phyloP scores from a whole-genome alignment of 1,140 invertebrate genomes.

The Coenobita brevimanus region DNA sequence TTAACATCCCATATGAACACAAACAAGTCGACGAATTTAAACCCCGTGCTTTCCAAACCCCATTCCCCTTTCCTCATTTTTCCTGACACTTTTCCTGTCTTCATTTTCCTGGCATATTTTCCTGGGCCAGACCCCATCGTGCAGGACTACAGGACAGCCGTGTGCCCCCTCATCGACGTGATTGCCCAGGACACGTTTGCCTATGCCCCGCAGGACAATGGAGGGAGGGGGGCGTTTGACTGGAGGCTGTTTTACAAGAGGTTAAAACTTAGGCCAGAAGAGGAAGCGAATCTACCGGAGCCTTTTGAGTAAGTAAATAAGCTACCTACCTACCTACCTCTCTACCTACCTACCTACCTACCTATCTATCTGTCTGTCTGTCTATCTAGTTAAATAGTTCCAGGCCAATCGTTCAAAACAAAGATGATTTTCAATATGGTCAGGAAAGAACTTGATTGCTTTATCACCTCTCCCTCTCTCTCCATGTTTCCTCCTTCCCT shows the following conservation, averaged over 20 bases:
- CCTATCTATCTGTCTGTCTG: background rate
- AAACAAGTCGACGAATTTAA: too few relatives aligned
- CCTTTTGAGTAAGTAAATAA: conserved; percentile 84
- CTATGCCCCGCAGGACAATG: conserved; percentile 93
- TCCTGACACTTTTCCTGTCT: too few relatives aligned
- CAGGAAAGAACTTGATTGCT: too few relatives aligned
- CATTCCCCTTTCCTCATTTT: too few relatives aligned
- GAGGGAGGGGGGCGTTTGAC: conserved; percentile 94
- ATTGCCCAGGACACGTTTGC: conserved; percentile 94
- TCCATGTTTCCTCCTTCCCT: too few relatives aligned
- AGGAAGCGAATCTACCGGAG: conserved; percentile 83
- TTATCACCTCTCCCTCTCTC: too few relatives aligned
- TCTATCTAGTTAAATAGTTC: too few relatives aligned
- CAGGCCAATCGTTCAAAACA: too few relatives aligned
- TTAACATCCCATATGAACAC: too few relatives aligned
- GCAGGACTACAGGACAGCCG: conserved; percentile 87
- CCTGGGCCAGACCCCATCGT: conserved; percentile 94
- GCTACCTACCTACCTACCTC: background rate
- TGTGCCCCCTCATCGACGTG: conserved; percentile 97
- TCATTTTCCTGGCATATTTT: too few relatives aligned
- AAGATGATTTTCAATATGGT: too few relatives aligned
- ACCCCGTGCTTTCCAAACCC: too few relatives aligned
- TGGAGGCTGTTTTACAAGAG: conserved; percentile 98
- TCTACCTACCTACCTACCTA: background rate
- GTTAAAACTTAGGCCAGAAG: conserved; percentile 87